Evolutionary conservation across 2,888 invertebrate genomes (phyloP), one percentile per base, ranked within the genome.

Genomic region (Campaea margaritaria): DNA sequence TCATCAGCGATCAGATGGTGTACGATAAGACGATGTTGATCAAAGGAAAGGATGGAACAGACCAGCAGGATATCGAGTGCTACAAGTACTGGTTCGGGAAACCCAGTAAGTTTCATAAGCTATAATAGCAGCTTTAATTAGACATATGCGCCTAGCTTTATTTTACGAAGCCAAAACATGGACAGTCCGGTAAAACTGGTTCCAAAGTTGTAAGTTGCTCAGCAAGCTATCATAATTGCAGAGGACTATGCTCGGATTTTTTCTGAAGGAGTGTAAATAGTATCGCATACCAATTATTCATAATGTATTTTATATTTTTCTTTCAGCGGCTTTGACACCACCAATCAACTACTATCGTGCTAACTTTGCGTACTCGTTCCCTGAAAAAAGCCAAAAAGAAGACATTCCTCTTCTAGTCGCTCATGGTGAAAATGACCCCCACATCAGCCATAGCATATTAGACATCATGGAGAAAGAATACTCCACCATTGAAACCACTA

Each of bases 291-390:
- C 5, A 21, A 21, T 21, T 3, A 21, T 21, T 2, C 2, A 21
- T 21, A 21, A 21, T 21, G 8, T 7, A 1, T 31, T 31, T 31
- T 31, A 31, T 10, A 3, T 7, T 31, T 31, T 31, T 31, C 9
- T 86, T 87, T 16, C 85, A 94, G 94, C 76, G 69, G 93, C 93
- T 0, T 79, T 93, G 38, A 94, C 93, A 0, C 83, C 89, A 0
- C 93, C 94, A 0, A 75, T 94, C 12, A 93, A 94, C 73, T 94
- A 93, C 79, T 94, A 94, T 72, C 83, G 94, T 44, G 93, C 93
- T 0, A 93, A 93, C 69, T 82, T 89, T 64, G 45, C 58, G 0
- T 81, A 75, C 61, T 64, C 70, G 0, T 28, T 81, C 2, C 71
- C 82, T 12, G 75, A 81, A 5, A 84, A 79, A 36, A 63, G 79